Percentiles rank a stretch among this genome's conserved stretches.
phyloP scores from a whole-genome alignment of 2,797 vertebrate genomes.

The Tachyglossus aculeatus region DNA sequence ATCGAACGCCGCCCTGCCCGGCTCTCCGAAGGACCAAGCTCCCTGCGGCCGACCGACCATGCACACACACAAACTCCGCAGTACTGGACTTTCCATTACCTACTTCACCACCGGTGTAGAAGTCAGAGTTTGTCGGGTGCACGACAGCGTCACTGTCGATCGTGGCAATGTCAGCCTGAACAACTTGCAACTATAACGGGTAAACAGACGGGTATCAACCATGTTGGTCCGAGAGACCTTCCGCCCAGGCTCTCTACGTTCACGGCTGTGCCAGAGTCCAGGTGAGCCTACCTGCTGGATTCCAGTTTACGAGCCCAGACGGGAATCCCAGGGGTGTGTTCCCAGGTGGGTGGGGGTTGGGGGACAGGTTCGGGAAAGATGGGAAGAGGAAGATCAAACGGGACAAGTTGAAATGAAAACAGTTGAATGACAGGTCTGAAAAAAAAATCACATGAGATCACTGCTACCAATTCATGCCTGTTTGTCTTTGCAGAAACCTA shows the following conservation, averaged over 20 bases:
- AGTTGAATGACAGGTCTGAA: slow-evolving; percentile 75
- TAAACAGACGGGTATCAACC: slow-evolving; percentile 86
- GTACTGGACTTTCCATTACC: slow-evolving; percentile 93
- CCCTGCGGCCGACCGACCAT: slow-evolving; percentile 78
- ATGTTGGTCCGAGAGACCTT: slow-evolving; percentile 81
- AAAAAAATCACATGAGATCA: slow-evolving; percentile 74
- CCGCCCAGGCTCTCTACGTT: slow-evolving; percentile 80
- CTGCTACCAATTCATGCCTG: slow-evolving; percentile 72
- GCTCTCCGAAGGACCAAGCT: slow-evolving; percentile 74
- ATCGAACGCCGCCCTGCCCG: slow-evolving; percentile 80
- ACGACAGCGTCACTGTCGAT: slow-evolving; percentile 98
- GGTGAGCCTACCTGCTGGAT: slow-evolving; percentile 77
- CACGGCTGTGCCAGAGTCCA: slow-evolving; percentile 78
- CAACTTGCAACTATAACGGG: slow-evolving; percentile 99
- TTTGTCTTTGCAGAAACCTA: slow-evolving; percentile 73
- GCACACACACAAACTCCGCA: slow-evolving; percentile 81
- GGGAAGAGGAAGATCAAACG: slow-evolving; percentile 73
- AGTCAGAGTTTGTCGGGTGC: slow-evolving; percentile 98
- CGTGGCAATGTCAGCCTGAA: slow-evolving; percentile 98
- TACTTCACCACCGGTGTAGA: slow-evolving; percentile 99
- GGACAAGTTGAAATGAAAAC: slow-evolving; percentile 76
- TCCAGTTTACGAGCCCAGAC: slow-evolving; percentile 74
- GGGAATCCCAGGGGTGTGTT: slow-evolving; percentile 73
- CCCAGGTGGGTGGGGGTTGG: slow-evolving; percentile 74
- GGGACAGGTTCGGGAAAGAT: slow-evolving; percentile 65